phyloP scores from a whole-genome alignment of 2,113 vertebrate genomes.

The Acrocephalus kingi region DNA sequence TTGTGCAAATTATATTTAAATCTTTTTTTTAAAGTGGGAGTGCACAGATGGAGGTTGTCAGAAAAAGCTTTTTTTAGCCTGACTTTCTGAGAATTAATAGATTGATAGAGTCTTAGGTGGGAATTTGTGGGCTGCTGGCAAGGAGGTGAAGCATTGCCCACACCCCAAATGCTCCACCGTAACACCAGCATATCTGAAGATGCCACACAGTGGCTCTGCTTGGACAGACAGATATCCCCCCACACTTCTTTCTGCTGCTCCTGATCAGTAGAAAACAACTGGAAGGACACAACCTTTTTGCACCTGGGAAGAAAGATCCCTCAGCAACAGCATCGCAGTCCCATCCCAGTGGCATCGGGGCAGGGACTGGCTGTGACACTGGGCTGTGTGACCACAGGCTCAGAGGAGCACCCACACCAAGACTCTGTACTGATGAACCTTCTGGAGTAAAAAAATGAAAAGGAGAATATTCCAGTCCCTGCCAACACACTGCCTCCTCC shows the following conservation, averaged over 20 bases:
- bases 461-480: not conserved
- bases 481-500: not conserved
- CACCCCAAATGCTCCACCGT: not conserved
- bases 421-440: not conserved
- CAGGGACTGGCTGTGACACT: not conserved
- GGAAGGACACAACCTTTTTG: not conserved
- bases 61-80: not conserved
- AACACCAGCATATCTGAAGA: not conserved
- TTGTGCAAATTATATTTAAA: not conserved
- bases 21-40: not conserved
- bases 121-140: not conserved
- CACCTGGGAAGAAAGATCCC: not conserved
- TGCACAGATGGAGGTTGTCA: not conserved
- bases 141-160: not conserved
- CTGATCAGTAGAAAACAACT: not conserved
- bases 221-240: not conserved
- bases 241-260: not conserved
- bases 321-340: accelerated
- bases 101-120: not conserved
- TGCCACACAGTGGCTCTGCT: not conserved
- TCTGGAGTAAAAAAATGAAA: not conserved
- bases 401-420: not conserved
- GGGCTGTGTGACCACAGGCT: not conserved
- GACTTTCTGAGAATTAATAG: not conserved
- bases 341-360: not conserved